These are phyloP conservation scores for Porites lutea DNA, from an alignment of 64 coral and sea anemone genomes.

Conservation along the genomic window DNA sequence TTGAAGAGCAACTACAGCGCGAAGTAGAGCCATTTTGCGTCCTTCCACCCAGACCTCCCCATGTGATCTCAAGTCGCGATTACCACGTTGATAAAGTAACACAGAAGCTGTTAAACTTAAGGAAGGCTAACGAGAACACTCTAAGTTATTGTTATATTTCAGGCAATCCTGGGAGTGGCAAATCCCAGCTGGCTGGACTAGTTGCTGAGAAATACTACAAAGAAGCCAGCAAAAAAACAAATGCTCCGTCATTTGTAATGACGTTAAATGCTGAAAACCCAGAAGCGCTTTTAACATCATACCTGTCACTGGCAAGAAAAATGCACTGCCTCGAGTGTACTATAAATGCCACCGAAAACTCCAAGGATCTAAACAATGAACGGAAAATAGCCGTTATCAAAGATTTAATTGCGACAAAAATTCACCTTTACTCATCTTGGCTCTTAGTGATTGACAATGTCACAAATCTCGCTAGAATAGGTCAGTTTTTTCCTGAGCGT, in stretches of 20 bases:
- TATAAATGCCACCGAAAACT: not conserved
- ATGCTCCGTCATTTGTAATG: not conserved
- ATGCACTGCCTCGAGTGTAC: not conserved
- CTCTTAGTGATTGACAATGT: constrained; percentile 52
- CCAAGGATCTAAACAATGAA: not conserved
- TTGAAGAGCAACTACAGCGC: constrained; percentile 17
- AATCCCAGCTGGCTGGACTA: constrained; percentile 35
- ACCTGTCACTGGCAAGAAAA: not conserved
- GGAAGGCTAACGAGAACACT: not conserved
- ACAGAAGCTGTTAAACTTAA: not conserved
- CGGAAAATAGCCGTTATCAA: not conserved
- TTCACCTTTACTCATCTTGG: constrained; percentile 7
- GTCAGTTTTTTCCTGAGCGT: not conserved
- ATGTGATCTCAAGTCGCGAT: not conserved
- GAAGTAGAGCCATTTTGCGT: constrained; percentile 14
- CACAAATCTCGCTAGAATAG: not conserved
- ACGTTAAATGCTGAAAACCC: constrained; percentile 6
- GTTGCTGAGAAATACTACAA: not conserved
- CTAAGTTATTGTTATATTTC: not conserved
- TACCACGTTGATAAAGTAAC: not conserved
- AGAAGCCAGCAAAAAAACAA: not conserved
- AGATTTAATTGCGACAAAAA: not conserved
- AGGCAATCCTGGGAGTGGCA: constrained; percentile 19
- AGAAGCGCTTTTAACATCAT: constrained; percentile 29
- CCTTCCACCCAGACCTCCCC: constrained; percentile 2